Conservation (phyloP, 2,797 vertebrate species). For the Enteromius mattozi region DNA sequence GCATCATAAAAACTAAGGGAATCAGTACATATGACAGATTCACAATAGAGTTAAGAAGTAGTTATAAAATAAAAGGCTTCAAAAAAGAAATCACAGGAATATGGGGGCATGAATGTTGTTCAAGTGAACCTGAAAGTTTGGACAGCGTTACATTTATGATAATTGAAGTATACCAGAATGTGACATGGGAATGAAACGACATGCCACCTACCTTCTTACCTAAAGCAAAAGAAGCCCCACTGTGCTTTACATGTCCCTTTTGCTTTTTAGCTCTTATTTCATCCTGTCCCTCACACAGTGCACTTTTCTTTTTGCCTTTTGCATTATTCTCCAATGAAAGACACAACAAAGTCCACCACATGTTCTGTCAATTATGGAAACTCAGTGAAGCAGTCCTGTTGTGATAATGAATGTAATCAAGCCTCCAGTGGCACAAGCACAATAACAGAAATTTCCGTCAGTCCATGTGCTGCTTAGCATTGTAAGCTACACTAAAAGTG, state of each 20-base stretch:
- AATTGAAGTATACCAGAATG: constrained; percentile 36
- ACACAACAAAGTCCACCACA: constrained; percentile 67
- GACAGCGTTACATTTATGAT: neutral
- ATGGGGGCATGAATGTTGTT: neutral
- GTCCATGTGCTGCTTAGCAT: constrained; percentile 41
- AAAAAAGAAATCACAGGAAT: neutral
- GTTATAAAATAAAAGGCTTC: neutral
- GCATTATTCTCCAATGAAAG: constrained; percentile 69
- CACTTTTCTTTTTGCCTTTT: constrained; percentile 54
- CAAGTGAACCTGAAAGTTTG: neutral
- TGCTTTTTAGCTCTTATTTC: constrained; percentile 55
- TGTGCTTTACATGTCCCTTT: constrained; percentile 61
- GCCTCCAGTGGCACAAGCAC: constrained; percentile 62
- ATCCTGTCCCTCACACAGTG: constrained; percentile 62
- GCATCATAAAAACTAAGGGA: neutral
- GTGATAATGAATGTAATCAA: constrained; percentile 72
- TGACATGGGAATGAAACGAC: constrained; percentile 59
- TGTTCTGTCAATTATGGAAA: constrained; percentile 70
- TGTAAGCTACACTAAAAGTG: constrained; percentile 49
- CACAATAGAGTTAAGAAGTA: neutral
- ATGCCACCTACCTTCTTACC: constrained; percentile 67
- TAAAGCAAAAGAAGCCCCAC: constrained; percentile 70
- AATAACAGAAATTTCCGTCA: constrained; percentile 59
- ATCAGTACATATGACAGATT: neutral
- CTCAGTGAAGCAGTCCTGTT: constrained; percentile 58